Evolutionary conservation across 2,797 vertebrate species (phyloP), one percentile per base, ranked within the genome.

Genomic region (Coracias cyanogaster): DNA sequence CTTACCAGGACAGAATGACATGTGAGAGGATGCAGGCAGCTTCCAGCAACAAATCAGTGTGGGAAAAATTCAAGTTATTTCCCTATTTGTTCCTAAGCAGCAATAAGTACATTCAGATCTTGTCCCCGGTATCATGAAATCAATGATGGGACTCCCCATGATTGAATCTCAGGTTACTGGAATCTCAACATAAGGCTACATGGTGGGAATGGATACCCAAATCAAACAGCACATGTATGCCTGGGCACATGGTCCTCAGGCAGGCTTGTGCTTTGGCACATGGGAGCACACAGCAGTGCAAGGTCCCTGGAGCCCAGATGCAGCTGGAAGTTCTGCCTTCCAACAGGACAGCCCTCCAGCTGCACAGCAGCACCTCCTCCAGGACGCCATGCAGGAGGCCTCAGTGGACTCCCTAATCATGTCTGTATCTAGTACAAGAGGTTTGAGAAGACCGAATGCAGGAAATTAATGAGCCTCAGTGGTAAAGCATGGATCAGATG

Each of bases 231-330:
- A 72, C 7, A 25, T 15, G 41, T 0, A 2, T 31, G n/a, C 25
- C 20, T 15, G 10, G 25, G 48, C 26, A 60, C 15, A 2, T 1
- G 29, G 66, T 26, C 31, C 19, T 1, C 1, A 3, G 4, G 37
- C n/a, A 69, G 17, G 41, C 9, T 46, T 12, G 7, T 72, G 26
- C 64, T 65, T 60, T 12, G 7, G 24, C 35, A 60, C 31, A 25
- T 5, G 28, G 31, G 9, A 64, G 46, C 41, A 60, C 15, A 20
- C 12, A 41, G 45, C 12, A 43, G 22, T 5, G 5, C 31, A 74
- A 60, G 51, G 51, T 37, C 35, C 39, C 39, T 18, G n/a, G 7
- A 70, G n/a, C 11, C 11, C 35, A 31, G 29, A 58, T 31, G 28
- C 18, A 37, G 41, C 39, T 91, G 51, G 15, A 55, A 54, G 21